phyloP scores from a whole-genome alignment of 1,140 invertebrate species.

The Cydia pomonella region DNA sequence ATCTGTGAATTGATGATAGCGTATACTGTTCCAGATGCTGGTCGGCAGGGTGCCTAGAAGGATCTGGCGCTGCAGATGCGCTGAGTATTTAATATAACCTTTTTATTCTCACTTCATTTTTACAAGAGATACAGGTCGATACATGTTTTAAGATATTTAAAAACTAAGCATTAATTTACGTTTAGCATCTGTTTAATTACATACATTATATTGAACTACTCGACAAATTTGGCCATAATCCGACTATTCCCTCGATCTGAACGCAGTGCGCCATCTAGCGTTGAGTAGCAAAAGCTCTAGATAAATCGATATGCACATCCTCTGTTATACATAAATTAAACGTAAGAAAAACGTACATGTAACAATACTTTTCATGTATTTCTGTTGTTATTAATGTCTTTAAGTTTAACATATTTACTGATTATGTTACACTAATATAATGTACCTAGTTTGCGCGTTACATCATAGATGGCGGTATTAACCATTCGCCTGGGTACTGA shows the following conservation, averaged over 20 bases:
- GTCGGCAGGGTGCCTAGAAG: too few species aligned
- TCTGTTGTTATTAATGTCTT: not conserved
- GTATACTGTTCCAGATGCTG: too few species aligned
- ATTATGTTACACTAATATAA: not conserved
- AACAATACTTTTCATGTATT: not conserved
- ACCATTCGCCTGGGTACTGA: constrained; percentile 12
- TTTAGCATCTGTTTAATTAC: not conserved
- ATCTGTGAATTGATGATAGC: too few species aligned
- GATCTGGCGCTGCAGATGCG: too few species aligned
- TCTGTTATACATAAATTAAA: not conserved
- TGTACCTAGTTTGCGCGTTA: not conserved
- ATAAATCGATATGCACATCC: constrained; percentile 37
- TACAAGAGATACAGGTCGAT: too few species aligned
- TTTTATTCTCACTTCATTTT: too few species aligned
- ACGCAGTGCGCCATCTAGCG: constrained; percentile 49
- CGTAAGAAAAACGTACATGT: not conserved
- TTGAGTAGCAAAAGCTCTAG: constrained; percentile 44
- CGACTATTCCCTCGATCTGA: not conserved
- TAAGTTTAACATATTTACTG: not conserved
- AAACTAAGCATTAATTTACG: not conserved
- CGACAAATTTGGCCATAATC: not conserved
- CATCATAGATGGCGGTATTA: constrained; percentile 51
- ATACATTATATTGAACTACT: not conserved
- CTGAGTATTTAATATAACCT: too few species aligned
- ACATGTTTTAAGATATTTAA: not conserved